Evolutionary conservation across 1,140 invertebrate genomes (phyloP).

Genomic region (Nebria ingens): DNA sequence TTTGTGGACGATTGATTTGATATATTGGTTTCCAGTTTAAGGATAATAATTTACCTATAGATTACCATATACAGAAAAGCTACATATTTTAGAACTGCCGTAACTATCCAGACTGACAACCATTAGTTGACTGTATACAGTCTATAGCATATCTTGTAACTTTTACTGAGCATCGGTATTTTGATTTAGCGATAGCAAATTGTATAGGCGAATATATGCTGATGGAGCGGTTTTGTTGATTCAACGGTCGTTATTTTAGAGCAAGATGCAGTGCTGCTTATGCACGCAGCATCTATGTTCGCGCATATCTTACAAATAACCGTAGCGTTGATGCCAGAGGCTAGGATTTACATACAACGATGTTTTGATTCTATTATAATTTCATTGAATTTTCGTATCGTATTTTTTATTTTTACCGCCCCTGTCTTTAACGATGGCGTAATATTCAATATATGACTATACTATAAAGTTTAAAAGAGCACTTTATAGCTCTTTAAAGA

Average conservation of each 20-base stretch:
- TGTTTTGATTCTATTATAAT: conserved; percentile 1
- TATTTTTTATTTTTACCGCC: no score
- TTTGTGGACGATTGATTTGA: conserved; percentile 6
- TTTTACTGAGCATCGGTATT: not conserved
- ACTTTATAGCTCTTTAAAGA: no score
- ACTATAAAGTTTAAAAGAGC: no score
- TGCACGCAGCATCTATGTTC: no score
- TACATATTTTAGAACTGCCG: no score
- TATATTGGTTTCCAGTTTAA: conserved; percentile 3
- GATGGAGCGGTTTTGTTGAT: not conserved
- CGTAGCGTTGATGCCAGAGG: not conserved
- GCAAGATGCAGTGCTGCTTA: no score
- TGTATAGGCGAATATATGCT: conserved; percentile 7
- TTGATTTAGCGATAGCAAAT: not conserved
- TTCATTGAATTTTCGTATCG: conserved; percentile 7
- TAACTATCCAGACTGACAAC: no score
- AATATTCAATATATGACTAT: no score
- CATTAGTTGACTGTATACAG: no score
- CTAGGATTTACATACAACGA: conserved; percentile 3
- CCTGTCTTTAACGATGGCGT: no score
- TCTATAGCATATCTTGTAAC: not conserved
- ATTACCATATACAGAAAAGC: conserved; percentile 1
- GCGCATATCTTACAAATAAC: not conserved
- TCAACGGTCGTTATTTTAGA: not conserved
- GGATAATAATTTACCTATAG: not conserved